Evolutionary conservation across 64 coral and sea anemone species (phyloP).

Genomic region (Porites lutea): DNA sequence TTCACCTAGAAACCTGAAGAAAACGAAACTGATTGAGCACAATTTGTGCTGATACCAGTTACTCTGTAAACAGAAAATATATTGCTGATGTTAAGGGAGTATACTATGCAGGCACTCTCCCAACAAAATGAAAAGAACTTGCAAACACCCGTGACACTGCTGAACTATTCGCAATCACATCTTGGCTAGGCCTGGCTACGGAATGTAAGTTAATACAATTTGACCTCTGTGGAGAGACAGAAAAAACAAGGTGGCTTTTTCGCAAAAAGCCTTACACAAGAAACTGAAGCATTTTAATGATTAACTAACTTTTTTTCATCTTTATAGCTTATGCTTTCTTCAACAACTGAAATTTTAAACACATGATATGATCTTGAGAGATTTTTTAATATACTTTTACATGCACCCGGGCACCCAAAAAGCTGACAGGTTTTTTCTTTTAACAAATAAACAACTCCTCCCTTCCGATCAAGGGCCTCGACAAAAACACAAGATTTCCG

Average conservation of each 20-base stretch:
- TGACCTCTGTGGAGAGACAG: not conserved
- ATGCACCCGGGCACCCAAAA: not conserved
- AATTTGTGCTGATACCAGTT: too few relatives aligned
- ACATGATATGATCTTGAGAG: too few relatives aligned
- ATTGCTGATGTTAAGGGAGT: too few relatives aligned
- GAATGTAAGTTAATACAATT: not conserved
- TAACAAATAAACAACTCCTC: constrained; percentile 53
- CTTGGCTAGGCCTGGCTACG: not conserved
- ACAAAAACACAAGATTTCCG: constrained; percentile 19
- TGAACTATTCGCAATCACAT: too few relatives aligned
- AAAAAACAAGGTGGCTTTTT: not conserved
- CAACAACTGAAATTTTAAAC: too few relatives aligned
- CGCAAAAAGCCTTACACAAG: not conserved
- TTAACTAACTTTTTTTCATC: not conserved
- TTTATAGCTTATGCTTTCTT: not conserved
- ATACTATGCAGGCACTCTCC: too few relatives aligned
- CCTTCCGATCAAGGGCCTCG: constrained; percentile 28
- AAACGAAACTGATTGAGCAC: too few relatives aligned
- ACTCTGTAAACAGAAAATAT: too few relatives aligned
- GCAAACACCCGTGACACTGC: too few relatives aligned
- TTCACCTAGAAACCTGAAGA: too few relatives aligned
- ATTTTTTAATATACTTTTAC: not conserved
- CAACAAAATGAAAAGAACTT: too few relatives aligned
- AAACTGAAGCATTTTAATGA: not conserved
- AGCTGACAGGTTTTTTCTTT: constrained; percentile 23